Evolutionary conservation across 2,888 invertebrate genomes (phyloP).

Genomic region (Ligdia adustata): DNA sequence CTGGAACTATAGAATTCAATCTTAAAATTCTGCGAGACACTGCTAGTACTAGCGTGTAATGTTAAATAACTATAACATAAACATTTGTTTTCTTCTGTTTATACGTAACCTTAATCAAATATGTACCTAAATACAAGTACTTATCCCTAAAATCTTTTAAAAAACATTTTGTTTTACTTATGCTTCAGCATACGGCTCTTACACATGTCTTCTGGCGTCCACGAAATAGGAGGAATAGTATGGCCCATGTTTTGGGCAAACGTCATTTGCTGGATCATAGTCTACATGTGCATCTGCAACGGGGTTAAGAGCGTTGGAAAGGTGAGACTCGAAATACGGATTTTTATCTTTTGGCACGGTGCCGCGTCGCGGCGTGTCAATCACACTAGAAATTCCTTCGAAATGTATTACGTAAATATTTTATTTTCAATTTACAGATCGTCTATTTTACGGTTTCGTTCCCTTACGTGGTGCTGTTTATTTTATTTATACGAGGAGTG

Average conservation of each 20-base stretch:
- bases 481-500: constrained; percentile 89
- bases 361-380: constrained; percentile 54
- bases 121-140: too few species aligned
- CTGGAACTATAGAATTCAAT: too few species aligned
- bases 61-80: too few species aligned
- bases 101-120: too few species aligned
- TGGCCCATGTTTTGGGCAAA: constrained; percentile 92
- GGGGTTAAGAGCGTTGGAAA: constrained; percentile 95
- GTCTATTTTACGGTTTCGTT: constrained; percentile 95
- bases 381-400: constrained; percentile 39
- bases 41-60: too few species aligned
- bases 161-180: too few species aligned
- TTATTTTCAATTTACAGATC: constrained; percentile 56
- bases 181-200: constrained; percentile 89
- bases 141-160: too few species aligned
- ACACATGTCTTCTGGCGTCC: constrained; percentile 89
- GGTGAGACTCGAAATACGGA: constrained; percentile 67
- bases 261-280: constrained; percentile 90
- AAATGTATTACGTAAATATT: constrained; percentile 31
- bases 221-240: constrained; percentile 89
- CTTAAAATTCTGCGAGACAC: too few species aligned
- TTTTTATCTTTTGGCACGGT: constrained; percentile 48
- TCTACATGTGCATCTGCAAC: constrained; percentile 93
- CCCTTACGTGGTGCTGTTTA: constrained; percentile 89
- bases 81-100: too few species aligned